Base-by-base conservation (phyloP, 2,113 vertebrate species). In the Acrocephalus arundinaceus region DNA sequence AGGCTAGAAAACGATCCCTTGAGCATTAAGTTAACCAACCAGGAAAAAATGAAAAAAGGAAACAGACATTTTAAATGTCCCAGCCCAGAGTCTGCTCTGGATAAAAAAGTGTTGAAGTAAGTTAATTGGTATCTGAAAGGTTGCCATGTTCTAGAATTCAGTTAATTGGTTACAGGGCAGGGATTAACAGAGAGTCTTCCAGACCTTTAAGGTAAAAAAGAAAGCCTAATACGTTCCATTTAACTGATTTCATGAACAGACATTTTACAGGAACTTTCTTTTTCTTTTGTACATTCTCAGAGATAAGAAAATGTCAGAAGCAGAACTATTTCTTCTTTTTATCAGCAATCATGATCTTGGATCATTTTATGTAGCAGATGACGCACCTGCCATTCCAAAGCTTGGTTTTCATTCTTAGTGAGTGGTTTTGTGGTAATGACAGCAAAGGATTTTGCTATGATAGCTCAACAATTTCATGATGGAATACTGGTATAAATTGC, bases 111-210 rank as follows among this genome's bases (percentile, higher is more conserved):
- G n/a, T 27, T 84, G 45, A 95, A 74, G 15, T 66, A 94, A 73
- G 81, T 93, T 95, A 94, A 91, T 67, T 93, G 70, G 35, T 85
- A 81, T 85, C 19, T 90, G 62, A 87, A 93, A 94, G 45, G 54
- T 61, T 76, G 54, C 58, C 41, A 61, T 52, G 25, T 90, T 76
- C 31, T 80, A 54, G 72, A 93, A 83, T 83, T 90, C 54, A 54
- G 61, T 83, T 90, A 94, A 68, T 57, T 93, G 66, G 37, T 87
- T 76, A 66, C 31, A 85, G 49, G 43, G 37, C 31, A 89, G 15
- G 19, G 67, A 70, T 91, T 82, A 93, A 82, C 58, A 75, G 39
- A 57, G 30, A 59, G 27, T 75, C 27, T 85, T 67, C 21, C 45
- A 88, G 61, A 87, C 16, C n/a, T 54, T 46, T 62, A 80, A 77